Evolutionary conservation across 2,113 vertebrate genomes (phyloP).

Genomic region (Zosterops lateralis): DNA sequence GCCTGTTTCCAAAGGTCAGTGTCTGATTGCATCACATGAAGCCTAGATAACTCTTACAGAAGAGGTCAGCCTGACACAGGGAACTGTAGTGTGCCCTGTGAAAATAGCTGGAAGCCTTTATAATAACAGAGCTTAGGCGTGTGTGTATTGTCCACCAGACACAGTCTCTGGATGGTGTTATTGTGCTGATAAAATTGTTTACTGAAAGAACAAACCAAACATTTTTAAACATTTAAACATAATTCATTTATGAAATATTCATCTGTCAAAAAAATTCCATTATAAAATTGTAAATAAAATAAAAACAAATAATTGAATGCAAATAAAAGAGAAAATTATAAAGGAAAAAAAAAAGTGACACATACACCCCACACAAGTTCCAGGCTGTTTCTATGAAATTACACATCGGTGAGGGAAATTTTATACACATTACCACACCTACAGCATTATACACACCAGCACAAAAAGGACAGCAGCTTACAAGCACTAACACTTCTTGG

Average conservation of each 20-base stretch:
- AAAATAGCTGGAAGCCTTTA: not conserved
- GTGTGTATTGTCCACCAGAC: slow-evolving; percentile 33
- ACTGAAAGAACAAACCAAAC: slow-evolving; percentile 53
- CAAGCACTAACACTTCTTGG: not conserved
- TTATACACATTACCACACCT: not conserved
- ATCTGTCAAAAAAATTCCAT: slow-evolving; percentile 54
- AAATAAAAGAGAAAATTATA: slow-evolving; percentile 51
- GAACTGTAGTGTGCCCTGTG: not conserved
- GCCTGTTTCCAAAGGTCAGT: not conserved
- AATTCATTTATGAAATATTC: slow-evolving; percentile 66
- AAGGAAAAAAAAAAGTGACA: not conserved
- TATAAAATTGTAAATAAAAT: slow-evolving; percentile 61
- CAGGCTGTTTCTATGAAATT: not conserved
- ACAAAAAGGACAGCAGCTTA: not conserved
- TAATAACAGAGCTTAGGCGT: not conserved
- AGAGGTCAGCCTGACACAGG: not conserved
- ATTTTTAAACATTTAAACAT: slow-evolving; percentile 66
- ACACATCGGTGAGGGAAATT: not conserved
- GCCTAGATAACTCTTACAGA: not conserved
- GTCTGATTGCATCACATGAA: not conserved
- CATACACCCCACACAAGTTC: not conserved
- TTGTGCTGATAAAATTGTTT: slow-evolving; percentile 61
- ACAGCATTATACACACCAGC: not conserved
- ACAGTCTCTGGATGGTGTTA: slow-evolving; percentile 38
- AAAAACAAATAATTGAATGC: slow-evolving; percentile 56